Evolutionary conservation across 2,113 vertebrate genomes (phyloP).

Genomic region (Phalacrocorax brasilianus): DNA sequence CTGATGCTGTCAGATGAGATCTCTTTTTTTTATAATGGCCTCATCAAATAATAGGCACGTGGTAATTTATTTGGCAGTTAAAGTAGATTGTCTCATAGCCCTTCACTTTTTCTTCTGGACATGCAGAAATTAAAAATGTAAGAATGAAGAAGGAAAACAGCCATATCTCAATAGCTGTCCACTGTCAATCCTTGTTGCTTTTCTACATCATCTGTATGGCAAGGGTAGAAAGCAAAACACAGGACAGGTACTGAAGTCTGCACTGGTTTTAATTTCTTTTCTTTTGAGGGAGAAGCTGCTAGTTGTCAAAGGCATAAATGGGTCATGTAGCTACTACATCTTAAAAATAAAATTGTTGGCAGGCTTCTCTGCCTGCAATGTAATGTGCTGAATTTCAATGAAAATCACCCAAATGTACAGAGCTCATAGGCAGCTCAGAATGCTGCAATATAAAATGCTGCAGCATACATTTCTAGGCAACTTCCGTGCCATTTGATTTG

Average conservation of each 20-base stretch:
- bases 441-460: conserved; percentile 27
- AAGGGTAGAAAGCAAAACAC: not conserved
- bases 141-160: not conserved
- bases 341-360: conserved; percentile 64
- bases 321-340: conserved; percentile 60
- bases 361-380: conserved; percentile 18
- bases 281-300: conserved; percentile 7
- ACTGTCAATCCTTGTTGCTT: not conserved
- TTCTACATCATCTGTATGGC: not conserved
- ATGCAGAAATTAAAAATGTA: not conserved
- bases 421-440: not conserved
- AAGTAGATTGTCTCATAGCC: not conserved
- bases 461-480: not conserved
- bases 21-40: not conserved
- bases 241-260: not conserved
- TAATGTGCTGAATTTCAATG: conserved; percentile 47
- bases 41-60: not conserved
- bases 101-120: not conserved
- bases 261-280: not conserved
- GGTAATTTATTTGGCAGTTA: not conserved
- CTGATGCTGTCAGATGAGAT: not conserved
- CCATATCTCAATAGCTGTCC: not conserved
- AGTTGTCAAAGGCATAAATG: conserved; percentile 49
- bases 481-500: not conserved
- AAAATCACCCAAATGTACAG: conserved; percentile 42